Evolutionary conservation across 2,113 vertebrate species (phyloP), one percentile per base, ranked within the genome.

Genomic region (Eonycteris spelaea): DNA sequence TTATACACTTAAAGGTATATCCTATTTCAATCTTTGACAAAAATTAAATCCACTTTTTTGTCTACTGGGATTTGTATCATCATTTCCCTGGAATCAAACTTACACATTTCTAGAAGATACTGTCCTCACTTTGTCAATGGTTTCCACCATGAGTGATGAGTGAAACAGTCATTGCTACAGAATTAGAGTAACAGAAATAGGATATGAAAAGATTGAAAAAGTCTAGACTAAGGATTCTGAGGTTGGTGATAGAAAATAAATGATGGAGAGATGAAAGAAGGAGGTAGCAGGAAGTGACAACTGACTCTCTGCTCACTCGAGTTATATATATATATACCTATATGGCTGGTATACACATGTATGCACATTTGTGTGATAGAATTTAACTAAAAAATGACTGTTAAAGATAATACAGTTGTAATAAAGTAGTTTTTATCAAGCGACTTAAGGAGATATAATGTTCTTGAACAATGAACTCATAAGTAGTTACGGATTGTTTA

Each of bases 21-120:
- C 88, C 14, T 63, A 43, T 75, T 90, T 91, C 10, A 84, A 63
- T 75, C 15, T 86, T 73, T 24, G 4, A 43, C 43, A 35, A 90
- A 80, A 86, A 61, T 85, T 33, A 71, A 70, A 77, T 16, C 35
- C 26, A 78, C 3, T 51, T 53, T 80, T 48, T 21, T 28, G 22
- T 53, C 38, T 74, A 5, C 12, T 89, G 30, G 24, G 15, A 38
- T 59, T 10, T 19, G 0, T 26, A 61, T n/a, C 55, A 68, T 33
- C 13, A 14, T 85, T 79, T 90, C 19, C 12, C 6, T 53, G 24
- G 3, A 84, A 48, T n/a, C 55, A 71, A 30, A 75, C 21, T 7
- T 74, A 86, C 0, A 14, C 43, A 55, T 61, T 90, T 75, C 55
- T 79, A 77, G 74, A 59, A 91, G 24, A 48, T 22, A 48, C 16